phyloP scores from a whole-genome alignment of 2,113 vertebrate species.

The Burhinus oedicnemus region DNA sequence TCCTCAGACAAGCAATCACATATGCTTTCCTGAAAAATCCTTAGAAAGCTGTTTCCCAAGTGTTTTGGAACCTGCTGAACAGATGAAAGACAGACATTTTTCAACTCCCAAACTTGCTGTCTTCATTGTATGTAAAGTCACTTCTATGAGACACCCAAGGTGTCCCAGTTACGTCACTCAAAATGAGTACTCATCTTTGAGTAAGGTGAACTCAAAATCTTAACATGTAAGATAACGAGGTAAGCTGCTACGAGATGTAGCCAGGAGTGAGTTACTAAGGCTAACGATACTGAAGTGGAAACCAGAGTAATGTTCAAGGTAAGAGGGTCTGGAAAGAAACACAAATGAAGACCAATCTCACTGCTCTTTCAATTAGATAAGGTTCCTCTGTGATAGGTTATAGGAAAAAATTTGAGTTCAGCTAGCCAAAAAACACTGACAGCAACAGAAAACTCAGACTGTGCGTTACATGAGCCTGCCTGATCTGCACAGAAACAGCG shows the following conservation, averaged over 20 bases:
- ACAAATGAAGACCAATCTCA: background rate
- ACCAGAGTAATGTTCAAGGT: background rate
- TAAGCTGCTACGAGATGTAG: background rate
- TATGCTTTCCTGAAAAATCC: background rate
- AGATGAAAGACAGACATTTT: background rate
- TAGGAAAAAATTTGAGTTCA: background rate
- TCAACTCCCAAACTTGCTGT: background rate
- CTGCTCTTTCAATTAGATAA: background rate
- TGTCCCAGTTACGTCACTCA: background rate
- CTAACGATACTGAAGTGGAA: background rate
- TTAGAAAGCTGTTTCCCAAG: background rate
- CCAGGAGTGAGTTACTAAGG: constrained; percentile 11
- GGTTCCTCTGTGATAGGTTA: background rate
- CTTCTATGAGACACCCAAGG: background rate
- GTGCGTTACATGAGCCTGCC: background rate
- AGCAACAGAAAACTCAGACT: constrained; percentile 29
- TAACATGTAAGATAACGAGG: background rate
- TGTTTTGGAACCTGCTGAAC: background rate
- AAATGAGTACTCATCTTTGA: background rate
- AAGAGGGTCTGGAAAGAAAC: background rate
- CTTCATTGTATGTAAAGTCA: background rate
- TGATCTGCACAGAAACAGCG: background rate
- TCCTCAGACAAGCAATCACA: background rate
- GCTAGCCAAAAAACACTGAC: background rate
- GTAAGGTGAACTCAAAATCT: background rate